phyloP scores from a whole-genome alignment of 1,140 invertebrate species.

The Drosophila virilis region DNA sequence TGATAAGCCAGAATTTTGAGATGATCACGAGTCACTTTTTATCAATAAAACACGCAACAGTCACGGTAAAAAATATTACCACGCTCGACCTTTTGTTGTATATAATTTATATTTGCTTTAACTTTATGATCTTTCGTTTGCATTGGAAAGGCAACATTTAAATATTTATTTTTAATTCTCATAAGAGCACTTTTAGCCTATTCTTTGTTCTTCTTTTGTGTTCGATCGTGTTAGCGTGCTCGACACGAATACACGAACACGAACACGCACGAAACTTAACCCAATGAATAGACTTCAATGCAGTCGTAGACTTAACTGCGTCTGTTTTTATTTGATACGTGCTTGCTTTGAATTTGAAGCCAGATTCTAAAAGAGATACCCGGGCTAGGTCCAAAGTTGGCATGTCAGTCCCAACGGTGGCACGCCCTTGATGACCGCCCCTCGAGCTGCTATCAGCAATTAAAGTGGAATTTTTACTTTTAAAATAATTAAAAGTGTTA shows the following conservation, averaged over 20 bases:
- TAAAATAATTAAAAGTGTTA: constrained; percentile 54
- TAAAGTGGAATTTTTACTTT: constrained; percentile 57
- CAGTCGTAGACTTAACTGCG: neutral
- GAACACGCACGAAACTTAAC: neutral
- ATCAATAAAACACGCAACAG: no score
- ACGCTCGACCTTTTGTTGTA: no score
- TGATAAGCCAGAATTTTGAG: no score
- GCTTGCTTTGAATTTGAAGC: neutral
- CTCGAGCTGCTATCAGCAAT: constrained; percentile 57
- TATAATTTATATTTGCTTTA: no score
- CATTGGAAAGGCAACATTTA: no score
- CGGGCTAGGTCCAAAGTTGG: constrained; percentile 31
- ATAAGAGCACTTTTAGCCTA: no score
- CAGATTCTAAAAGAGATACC: neutral
- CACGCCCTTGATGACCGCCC: constrained; percentile 29
- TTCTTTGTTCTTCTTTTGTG: no score
- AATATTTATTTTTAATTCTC: no score
- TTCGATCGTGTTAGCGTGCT: no score
- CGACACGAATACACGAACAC: neutral
- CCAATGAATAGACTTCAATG: neutral
- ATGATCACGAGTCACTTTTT: no score
- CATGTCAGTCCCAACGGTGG: constrained; percentile 38
- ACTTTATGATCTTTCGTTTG: no score
- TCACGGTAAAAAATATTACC: no score
- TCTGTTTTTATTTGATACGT: neutral